Percentiles rank a stretch among this genome's conserved stretches.
Conservation (phyloP, 1,140 invertebrate species). For the Pissodes strobi region DNA sequence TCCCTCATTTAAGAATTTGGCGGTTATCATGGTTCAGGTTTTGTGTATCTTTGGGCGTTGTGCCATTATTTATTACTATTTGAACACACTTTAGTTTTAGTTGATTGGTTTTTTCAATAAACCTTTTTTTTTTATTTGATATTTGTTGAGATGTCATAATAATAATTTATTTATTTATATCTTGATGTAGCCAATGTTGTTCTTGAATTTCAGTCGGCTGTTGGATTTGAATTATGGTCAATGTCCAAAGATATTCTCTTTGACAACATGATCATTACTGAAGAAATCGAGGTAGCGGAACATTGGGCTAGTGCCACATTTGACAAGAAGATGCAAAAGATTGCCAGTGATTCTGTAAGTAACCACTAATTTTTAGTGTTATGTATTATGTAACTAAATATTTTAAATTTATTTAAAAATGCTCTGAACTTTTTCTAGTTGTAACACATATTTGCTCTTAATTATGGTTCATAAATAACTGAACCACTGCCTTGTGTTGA, state of each 20-base stretch:
- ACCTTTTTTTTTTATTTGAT: too few relatives aligned
- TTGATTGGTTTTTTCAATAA: too few relatives aligned
- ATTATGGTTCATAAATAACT: too few relatives aligned
- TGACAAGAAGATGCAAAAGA: conserved; percentile 79
- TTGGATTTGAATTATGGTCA: conserved; percentile 97
- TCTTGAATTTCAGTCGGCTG: conserved; percentile 68
- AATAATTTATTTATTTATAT: conserved; percentile 10
- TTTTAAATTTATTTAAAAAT: conserved; percentile 1
- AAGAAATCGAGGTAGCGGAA: conserved; percentile 77
- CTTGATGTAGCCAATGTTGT: not conserved
- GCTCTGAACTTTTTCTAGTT: too few relatives aligned
- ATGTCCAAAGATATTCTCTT: conserved; percentile 94
- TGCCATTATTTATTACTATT: too few relatives aligned
- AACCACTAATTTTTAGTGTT: not conserved
- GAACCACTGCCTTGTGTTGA: too few relatives aligned
- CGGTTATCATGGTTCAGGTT: too few relatives aligned
- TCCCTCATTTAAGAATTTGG: too few relatives aligned
- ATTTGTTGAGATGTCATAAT: not conserved
- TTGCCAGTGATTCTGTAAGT: conserved; percentile 79
- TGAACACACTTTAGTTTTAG: too few relatives aligned
- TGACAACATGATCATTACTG: conserved; percentile 94
- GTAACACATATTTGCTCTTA: too few relatives aligned
- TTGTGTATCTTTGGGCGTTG: too few relatives aligned
- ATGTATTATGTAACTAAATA: not conserved
- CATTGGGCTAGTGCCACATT: conserved; percentile 85